Conservation (phyloP, 23 tunicate genomes). For the Botrylloides violaceus region DNA sequence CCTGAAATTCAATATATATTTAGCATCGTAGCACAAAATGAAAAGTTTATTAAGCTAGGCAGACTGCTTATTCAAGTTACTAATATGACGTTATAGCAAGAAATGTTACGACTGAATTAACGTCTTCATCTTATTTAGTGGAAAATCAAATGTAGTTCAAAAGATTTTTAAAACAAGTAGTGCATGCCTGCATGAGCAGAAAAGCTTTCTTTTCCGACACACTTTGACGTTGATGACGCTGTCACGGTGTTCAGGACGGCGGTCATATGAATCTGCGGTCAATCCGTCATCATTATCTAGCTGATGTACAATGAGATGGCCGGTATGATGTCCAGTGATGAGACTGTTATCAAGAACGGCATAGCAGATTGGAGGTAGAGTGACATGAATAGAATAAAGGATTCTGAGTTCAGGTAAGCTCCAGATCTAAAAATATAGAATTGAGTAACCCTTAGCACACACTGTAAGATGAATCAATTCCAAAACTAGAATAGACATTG, state of each 20-base stretch:
- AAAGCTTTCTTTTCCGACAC: constrained; percentile 10
- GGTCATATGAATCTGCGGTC: neutral
- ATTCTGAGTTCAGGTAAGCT: constrained; percentile 21
- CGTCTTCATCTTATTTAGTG: too few species aligned
- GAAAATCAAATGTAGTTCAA: too few species aligned
- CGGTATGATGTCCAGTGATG: constrained; percentile 34
- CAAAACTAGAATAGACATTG: too few species aligned
- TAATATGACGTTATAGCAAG: too few species aligned
- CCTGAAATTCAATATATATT: too few species aligned
- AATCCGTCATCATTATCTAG: neutral
- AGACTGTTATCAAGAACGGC: constrained; percentile 8
- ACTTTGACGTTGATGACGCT: constrained; percentile 10
- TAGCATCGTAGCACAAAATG: too few species aligned
- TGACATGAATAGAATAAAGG: neutral
- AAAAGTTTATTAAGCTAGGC: too few species aligned
- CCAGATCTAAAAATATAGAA: constrained; percentile 49
- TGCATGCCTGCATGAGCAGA: constrained; percentile 40
- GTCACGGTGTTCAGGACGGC: constrained; percentile 22
- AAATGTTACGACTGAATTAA: too few species aligned
- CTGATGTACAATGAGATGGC: constrained; percentile 3
- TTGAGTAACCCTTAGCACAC: too few species aligned
- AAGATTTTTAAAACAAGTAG: neutral
- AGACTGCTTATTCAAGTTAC: too few species aligned
- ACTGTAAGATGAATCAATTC: too few species aligned
- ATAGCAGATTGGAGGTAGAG: constrained; percentile 2